phyloP scores from a whole-genome alignment of 2,888 invertebrate species.

The Muschampia plurimacula region DNA sequence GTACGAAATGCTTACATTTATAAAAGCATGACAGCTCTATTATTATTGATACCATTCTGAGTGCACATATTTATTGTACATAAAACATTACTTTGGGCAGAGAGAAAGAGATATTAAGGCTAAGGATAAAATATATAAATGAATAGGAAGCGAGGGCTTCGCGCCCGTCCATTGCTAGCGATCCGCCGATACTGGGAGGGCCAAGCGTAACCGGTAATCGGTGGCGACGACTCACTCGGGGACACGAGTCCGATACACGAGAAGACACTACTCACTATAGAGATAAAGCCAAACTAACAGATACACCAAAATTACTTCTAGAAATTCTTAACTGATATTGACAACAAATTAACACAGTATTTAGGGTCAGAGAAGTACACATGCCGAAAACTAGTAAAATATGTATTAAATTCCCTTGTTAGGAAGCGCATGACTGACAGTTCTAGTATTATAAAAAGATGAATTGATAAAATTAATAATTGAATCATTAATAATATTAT shows the following conservation, averaged over 20 bases:
- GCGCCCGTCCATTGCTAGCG: constrained; percentile 42
- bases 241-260: constrained; percentile 63
- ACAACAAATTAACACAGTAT: constrained; percentile 68
- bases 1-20: constrained; percentile 84
- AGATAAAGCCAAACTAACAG: constrained; percentile 80
- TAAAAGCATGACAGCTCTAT: constrained; percentile 86
- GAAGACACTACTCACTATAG: constrained; percentile 73
- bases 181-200: constrained; percentile 42
- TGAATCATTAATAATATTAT: constrained; percentile 59
- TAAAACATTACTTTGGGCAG: constrained; percentile 74
- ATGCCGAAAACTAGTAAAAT: constrained; percentile 83
- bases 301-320: constrained; percentile 81
- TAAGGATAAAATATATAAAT: constrained; percentile 40
- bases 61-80: constrained; percentile 72
- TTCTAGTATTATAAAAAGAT: constrained; percentile 72
- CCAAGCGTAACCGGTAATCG: constrained; percentile 57
- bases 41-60: constrained; percentile 78
- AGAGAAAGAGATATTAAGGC: constrained; percentile 69
- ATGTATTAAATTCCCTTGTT: constrained; percentile 78
- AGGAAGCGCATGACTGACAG: constrained; percentile 82
- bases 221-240: constrained; percentile 58
- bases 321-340: constrained; percentile 60
- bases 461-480: constrained; percentile 68
- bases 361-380: constrained; percentile 80
- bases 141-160: constrained; percentile 46